Conservation (phyloP, 1,140 invertebrate genomes). For the Aphidius gifuensis region DNA sequence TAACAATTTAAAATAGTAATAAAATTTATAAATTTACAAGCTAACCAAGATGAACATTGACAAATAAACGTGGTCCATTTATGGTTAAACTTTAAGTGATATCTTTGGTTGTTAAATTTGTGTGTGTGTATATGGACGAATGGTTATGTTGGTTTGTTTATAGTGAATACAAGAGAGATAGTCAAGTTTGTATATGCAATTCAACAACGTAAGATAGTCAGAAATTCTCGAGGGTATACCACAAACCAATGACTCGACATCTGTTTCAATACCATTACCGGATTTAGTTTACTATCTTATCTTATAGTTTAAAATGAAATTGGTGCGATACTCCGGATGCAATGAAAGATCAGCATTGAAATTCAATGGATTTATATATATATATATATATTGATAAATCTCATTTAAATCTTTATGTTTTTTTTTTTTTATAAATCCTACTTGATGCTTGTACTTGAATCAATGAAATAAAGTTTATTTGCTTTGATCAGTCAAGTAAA, state of each 20-base stretch:
- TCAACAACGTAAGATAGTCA: slow-evolving; percentile 7
- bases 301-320: slow-evolving; percentile 23
- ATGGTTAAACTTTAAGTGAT: too few species aligned
- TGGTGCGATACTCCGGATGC: slow-evolving; percentile 18
- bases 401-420: too few species aligned
- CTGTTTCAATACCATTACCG: slow-evolving; percentile 31
- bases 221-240: background rate
- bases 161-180: too few species aligned
- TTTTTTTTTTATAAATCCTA: background rate
- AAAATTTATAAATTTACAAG: too few species aligned
- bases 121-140: too few species aligned
- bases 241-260: slow-evolving; percentile 25
- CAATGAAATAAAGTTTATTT: background rate
- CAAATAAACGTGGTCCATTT: too few species aligned
- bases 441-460: background rate
- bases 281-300: slow-evolving; percentile 20
- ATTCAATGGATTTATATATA: background rate
- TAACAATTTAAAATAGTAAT: too few species aligned
- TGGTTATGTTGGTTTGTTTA: too few species aligned
- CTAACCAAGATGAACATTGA: too few species aligned
- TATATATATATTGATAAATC: background rate
- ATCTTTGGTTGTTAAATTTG: too few species aligned
- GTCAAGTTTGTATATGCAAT: background rate
- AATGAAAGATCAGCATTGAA: slow-evolving; percentile 5
- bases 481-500: background rate